These are phyloP conservation scores for Drosophila anceps DNA, from an alignment of 2,888 invertebrate genomes.

Conservation along the genomic window DNA sequence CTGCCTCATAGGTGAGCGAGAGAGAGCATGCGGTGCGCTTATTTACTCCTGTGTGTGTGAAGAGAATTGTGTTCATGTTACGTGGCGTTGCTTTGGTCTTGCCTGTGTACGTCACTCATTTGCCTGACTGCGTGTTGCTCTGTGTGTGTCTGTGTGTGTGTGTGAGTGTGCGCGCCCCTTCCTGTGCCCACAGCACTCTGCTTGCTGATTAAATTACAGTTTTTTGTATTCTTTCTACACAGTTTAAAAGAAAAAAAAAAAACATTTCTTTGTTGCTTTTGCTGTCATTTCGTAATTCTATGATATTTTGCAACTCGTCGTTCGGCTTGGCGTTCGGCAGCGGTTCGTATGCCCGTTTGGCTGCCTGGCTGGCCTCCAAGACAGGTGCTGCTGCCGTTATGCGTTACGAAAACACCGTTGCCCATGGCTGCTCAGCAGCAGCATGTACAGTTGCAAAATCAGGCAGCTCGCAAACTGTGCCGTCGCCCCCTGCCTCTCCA, in stretches of 20 bases:
- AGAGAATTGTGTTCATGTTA: conserved; percentile 38
- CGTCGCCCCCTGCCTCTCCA: background rate
- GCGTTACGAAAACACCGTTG: conserved; percentile 69
- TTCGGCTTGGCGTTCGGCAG: conserved; percentile 13
- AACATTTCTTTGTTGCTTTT: conserved; percentile 25
- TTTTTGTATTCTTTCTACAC: conserved; percentile 22
- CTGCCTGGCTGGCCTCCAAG: conserved; percentile 56
- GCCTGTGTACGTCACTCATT: conserved; percentile 54
- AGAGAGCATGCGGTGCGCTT: conserved; percentile 5
- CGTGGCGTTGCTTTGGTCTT: conserved; percentile 70
- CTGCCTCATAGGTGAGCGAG: conserved; percentile 46
- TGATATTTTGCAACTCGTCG: conserved; percentile 30
- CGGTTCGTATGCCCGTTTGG: conserved; percentile 11
- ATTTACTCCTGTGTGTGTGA: conserved; percentile 12
- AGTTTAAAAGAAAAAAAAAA: conserved; percentile 51
- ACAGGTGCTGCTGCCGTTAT: conserved; percentile 81
- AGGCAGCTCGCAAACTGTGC: conserved; percentile 15
- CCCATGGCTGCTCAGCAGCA: conserved; percentile 10
- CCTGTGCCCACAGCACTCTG: conserved; percentile 34
- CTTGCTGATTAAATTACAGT: conserved; percentile 75
- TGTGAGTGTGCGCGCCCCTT: conserved; percentile 15
- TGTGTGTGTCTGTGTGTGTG: conserved; percentile 8
- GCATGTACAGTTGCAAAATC: conserved; percentile 70
- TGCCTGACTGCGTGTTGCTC: conserved; percentile 8
- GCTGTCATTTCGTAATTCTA: conserved; percentile 40